Evolutionary conservation across 2,888 invertebrate species (phyloP).

Genomic region (Trilocha varians): DNA sequence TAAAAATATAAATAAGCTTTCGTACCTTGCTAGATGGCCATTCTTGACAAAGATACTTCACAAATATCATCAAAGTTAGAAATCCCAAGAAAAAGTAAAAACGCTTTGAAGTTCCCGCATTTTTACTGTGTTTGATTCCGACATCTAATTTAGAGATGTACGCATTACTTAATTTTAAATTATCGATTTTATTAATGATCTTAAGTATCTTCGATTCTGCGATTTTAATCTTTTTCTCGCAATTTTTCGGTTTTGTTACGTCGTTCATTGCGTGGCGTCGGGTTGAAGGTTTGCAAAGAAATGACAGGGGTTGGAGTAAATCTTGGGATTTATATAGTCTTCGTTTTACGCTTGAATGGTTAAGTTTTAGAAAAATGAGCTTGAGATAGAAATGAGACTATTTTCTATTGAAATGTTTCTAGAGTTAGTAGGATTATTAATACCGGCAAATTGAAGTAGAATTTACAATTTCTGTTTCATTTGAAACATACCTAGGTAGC

Average conservation of each 20-base stretch:
- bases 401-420: no score
- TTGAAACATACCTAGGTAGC: no score
- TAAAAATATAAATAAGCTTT: neutral
- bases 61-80: constrained; percentile 15
- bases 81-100: constrained; percentile 10
- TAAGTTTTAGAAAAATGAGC: no score
- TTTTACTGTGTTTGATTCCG: neutral
- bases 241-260: constrained; percentile 20
- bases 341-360: constrained; percentile 18
- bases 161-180: constrained; percentile 34
- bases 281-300: constrained; percentile 11
- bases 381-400: no score
- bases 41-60: constrained; percentile 28
- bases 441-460: no score
- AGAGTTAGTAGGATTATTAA: no score
- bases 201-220: constrained; percentile 49
- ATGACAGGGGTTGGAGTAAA: constrained; percentile 23
- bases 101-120: constrained; percentile 7
- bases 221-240: constrained; percentile 47
- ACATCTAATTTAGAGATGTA: constrained; percentile 34
- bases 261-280: constrained; percentile 19
- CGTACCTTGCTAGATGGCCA: constrained; percentile 30
- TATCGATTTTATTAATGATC: constrained; percentile 47
- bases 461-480: no score
- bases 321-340: constrained; percentile 29